Percentiles rank a stretch among this genome's conserved stretches.
phyloP scores from a whole-genome alignment of 2,888 invertebrate species.

The Phortica okadai region DNA sequence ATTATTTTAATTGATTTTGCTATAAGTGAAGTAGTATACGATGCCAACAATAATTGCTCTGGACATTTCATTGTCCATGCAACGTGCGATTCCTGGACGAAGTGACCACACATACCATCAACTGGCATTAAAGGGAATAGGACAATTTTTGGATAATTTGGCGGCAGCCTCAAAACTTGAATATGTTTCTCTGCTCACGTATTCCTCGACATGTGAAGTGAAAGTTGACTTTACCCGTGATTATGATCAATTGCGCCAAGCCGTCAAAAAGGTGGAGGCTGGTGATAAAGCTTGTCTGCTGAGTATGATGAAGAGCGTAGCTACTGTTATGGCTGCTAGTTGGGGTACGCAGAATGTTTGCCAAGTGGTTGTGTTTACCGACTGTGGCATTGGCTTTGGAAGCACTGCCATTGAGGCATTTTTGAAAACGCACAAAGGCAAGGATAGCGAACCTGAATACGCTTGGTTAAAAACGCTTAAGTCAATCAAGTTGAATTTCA shows the following conservation, averaged over 20 bases:
- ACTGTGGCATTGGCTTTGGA: slow-evolving; percentile 82
- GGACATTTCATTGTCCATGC: slow-evolving; percentile 76
- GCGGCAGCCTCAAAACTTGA: slow-evolving; percentile 72
- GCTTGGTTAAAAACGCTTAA: slow-evolving; percentile 88
- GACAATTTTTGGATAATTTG: slow-evolving; percentile 73
- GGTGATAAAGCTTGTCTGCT: slow-evolving; percentile 92
- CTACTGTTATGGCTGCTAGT: slow-evolving; percentile 87
- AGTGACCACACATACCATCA: slow-evolving; percentile 75
- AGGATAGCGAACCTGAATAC: slow-evolving; percentile 60
- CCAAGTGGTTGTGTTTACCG: slow-evolving; percentile 87
- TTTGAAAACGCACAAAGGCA: slow-evolving; percentile 72
- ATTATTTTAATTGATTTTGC: too few relatives aligned
- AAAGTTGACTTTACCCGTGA: slow-evolving; percentile 93
- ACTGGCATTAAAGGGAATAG: slow-evolving; percentile 73
- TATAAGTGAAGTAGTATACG: slow-evolving; percentile 11
- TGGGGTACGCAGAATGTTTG: slow-evolving; percentile 94
- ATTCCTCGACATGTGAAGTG: slow-evolving; percentile 77
- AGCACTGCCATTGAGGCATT: slow-evolving; percentile 81
- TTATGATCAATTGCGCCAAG: slow-evolving; percentile 86
- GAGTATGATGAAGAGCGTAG: slow-evolving; percentile 86
- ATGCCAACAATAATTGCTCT: slow-evolving; percentile 77
- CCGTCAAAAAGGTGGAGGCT: slow-evolving; percentile 86
- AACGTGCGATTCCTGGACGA: slow-evolving; percentile 71
- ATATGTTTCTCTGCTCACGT: slow-evolving; percentile 69
- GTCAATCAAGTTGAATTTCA: slow-evolving; percentile 86